phyloP scores from a whole-genome alignment of 2,888 invertebrate species.

The Agriopis aurantiaria region DNA sequence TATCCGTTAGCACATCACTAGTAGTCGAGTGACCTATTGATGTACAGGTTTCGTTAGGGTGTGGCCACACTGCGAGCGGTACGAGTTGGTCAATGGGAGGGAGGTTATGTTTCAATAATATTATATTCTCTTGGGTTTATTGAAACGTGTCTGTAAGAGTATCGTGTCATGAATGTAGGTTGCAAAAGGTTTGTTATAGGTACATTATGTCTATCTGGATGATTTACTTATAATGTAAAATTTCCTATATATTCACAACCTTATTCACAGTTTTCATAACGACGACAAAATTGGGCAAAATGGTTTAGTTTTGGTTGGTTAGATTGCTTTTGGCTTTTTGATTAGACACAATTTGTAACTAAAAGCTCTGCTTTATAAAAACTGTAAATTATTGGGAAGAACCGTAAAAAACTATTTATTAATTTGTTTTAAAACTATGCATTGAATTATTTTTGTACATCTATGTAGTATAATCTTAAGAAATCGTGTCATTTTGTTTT shows the following conservation, averaged over 20 bases:
- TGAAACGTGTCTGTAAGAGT: constrained; percentile 20
- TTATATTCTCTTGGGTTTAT: constrained; percentile 14
- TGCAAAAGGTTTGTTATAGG: constrained; percentile 11
- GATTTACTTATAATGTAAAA: neutral
- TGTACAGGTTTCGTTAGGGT: constrained; percentile 66
- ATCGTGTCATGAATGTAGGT: constrained; percentile 24
- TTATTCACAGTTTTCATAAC: no score
- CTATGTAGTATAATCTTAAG: no score
- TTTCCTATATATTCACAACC: neutral
- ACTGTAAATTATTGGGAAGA: no score
- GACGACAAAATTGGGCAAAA: no score
- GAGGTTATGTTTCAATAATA: constrained; percentile 36
- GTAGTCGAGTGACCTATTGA: constrained; percentile 66
- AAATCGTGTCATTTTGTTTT: no score
- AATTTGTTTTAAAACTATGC: no score
- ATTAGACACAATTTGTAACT: no score
- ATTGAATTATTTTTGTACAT: no score
- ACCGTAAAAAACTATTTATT: no score
- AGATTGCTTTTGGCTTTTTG: no score
- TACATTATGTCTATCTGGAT: constrained; percentile 5
- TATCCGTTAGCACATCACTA: constrained; percentile 63
- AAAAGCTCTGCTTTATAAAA: no score
- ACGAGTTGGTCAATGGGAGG: constrained; percentile 38
- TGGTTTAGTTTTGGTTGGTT: no score
- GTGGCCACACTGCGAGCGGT: constrained; percentile 50